These are phyloP conservation scores for Micrasema longulum DNA, from an alignment of 1,140 invertebrate species.

Conservation along the genomic window DNA sequence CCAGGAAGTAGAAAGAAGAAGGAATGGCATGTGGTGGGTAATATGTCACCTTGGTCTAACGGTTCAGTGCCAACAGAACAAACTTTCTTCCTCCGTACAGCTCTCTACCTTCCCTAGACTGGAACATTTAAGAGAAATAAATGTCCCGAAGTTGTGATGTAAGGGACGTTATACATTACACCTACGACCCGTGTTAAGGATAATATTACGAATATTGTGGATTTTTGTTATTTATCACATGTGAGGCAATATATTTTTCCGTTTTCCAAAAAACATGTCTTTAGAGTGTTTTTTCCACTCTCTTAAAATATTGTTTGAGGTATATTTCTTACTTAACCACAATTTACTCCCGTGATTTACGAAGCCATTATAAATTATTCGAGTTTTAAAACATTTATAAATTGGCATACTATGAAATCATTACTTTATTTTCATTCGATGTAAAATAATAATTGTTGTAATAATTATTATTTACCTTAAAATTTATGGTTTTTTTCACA, in stretches of 20 bases:
- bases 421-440: too few relatives aligned
- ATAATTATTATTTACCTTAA: too few relatives aligned
- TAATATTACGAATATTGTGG: slow-evolving; percentile 14
- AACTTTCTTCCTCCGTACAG: slow-evolving; percentile 30
- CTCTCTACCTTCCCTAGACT: neutral
- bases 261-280: neutral
- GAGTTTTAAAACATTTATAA: too few relatives aligned
- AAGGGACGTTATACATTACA: slow-evolving; percentile 2
- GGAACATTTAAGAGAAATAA: slow-evolving; percentile 34
- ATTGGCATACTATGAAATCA: too few relatives aligned
- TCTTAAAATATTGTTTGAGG: too few relatives aligned
- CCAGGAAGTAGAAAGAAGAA: neutral
- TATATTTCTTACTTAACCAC: too few relatives aligned
- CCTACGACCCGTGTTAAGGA: slow-evolving; percentile 19
- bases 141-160: slow-evolving; percentile 34
- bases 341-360: too few relatives aligned
- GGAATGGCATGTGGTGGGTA: slow-evolving; percentile 14
- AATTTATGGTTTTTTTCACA: too few relatives aligned
- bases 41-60: slow-evolving; percentile 45
- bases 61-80: slow-evolving; percentile 44
- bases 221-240: slow-evolving; percentile 15
- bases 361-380: too few relatives aligned
- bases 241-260: neutral
- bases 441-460: too few relatives aligned
- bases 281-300: too few relatives aligned